These are phyloP conservation scores for Betta splendens DNA, from an alignment of 2,797 vertebrate genomes.

Conservation along the genomic window DNA sequence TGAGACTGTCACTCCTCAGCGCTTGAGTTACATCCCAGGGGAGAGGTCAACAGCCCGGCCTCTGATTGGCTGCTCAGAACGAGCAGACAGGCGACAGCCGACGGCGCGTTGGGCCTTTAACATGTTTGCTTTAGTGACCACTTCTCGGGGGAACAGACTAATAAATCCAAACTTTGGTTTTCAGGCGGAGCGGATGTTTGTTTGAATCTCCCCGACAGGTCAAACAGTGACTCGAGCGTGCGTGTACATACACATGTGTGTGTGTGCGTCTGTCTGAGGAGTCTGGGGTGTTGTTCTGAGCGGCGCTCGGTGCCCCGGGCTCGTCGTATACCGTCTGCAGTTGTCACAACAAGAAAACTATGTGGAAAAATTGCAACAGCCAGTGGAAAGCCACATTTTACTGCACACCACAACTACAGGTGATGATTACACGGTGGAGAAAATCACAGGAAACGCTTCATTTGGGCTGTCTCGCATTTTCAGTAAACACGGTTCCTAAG, in stretches of 20 bases:
- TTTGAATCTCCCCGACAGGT: conserved; percentile 61
- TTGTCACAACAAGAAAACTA: conserved; percentile 68
- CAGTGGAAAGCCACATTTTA: conserved; percentile 24
- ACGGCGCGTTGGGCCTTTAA: conserved; percentile 26
- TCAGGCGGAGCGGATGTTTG: conserved; percentile 53
- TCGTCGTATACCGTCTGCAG: conserved; percentile 50
- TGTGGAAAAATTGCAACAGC: conserved; percentile 37
- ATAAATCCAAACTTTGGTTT: conserved; percentile 48
- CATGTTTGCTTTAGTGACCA: conserved; percentile 42
- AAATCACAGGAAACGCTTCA: conserved; percentile 18
- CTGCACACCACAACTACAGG: conserved; percentile 25
- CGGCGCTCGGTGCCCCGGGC: conserved; percentile 42
- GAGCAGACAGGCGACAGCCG: conserved; percentile 49
- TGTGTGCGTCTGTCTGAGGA: conserved; percentile 12
- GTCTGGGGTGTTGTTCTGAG: conserved; percentile 57
- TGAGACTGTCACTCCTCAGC: conserved; percentile 57
- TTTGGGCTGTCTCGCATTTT: conserved; percentile 6
- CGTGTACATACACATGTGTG: conserved; percentile 12
- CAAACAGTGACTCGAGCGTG: conserved; percentile 57
- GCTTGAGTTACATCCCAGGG: conserved; percentile 73
- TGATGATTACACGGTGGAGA: conserved; percentile 40
- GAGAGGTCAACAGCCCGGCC: conserved; percentile 75
- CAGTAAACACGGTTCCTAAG: conserved; percentile 22
- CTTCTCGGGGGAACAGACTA: conserved; percentile 45
- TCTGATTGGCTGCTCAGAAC: conserved; percentile 68